These are phyloP conservation scores for Eidolon helvum DNA, from an alignment of 2,113 vertebrate genomes.

Conservation along the genomic window DNA sequence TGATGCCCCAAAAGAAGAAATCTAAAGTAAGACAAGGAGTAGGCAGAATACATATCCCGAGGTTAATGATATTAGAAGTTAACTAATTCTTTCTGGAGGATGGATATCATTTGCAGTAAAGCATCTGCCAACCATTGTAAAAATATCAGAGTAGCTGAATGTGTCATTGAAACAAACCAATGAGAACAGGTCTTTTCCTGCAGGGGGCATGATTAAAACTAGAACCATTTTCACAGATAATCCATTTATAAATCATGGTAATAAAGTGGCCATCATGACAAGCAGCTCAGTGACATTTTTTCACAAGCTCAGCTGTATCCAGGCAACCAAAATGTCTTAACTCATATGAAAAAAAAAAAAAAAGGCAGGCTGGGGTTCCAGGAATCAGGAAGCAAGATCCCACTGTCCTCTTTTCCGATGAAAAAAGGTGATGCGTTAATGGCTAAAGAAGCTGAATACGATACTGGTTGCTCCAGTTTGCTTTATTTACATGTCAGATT, in stretches of 20 bases:
- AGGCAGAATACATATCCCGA: neutral
- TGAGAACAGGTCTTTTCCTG: slow-evolving; percentile 40
- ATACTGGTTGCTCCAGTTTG: neutral
- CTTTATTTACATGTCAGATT: slow-evolving; percentile 39
- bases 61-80: slow-evolving; percentile 8
- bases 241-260: slow-evolving; percentile 73
- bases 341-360: slow-evolving; percentile 64
- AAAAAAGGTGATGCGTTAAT: slow-evolving; percentile 48
- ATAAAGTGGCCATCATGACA: slow-evolving; percentile 74
- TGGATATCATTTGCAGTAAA: slow-evolving; percentile 54
- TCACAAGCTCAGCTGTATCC: slow-evolving; percentile 68
- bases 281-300: slow-evolving; percentile 67
- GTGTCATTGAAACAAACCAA: slow-evolving; percentile 51
- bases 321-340: slow-evolving; percentile 75
- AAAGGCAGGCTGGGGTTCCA: slow-evolving; percentile 51
- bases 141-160: slow-evolving; percentile 50
- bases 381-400: neutral
- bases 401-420: slow-evolving; percentile 38
- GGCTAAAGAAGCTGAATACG: neutral
- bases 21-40: slow-evolving; percentile 17
- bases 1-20: neutral
- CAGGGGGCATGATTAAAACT: slow-evolving; percentile 57
- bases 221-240: slow-evolving; percentile 75
- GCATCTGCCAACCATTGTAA: slow-evolving; percentile 9
- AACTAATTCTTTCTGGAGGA: slow-evolving; percentile 56